Conservation (phyloP, 2,113 vertebrate genomes). For the Triplophysa dalaica region DNA sequence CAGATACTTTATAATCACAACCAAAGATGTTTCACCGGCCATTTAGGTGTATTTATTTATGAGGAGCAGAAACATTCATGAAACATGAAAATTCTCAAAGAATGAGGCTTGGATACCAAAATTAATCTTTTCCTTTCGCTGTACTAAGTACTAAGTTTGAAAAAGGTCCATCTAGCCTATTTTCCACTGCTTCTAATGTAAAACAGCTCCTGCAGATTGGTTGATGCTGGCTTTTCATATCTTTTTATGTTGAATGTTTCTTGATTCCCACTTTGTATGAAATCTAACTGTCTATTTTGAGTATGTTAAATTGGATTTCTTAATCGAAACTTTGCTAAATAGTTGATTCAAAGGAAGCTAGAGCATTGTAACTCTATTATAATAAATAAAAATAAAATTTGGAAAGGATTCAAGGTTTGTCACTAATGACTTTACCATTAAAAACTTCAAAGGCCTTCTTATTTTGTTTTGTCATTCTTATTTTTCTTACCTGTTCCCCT, state of each 20-base stretch:
- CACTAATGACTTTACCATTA: not conserved
- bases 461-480: not conserved
- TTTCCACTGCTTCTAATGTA: not conserved
- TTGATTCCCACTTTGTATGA: not conserved
- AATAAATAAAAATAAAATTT: not conserved
- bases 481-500: not conserved
- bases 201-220: not conserved
- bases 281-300: not conserved
- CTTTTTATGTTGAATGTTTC: not conserved
- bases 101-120: not conserved
- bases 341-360: no score
- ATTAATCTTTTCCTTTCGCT: not conserved
- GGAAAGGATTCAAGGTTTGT: not conserved
- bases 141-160: not conserved
- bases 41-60: slow-evolving; percentile 7
- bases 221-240: not conserved
- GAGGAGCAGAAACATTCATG: not conserved
- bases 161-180: not conserved
- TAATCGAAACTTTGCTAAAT: not conserved
- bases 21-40: slow-evolving; percentile 20
- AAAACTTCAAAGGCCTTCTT: no score
- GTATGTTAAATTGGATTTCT: not conserved
- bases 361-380: not conserved
- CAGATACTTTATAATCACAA: slow-evolving; percentile 25
- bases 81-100: not conserved